phyloP scores from a whole-genome alignment of 2,113 vertebrate genomes.

The Riparia riparia region DNA sequence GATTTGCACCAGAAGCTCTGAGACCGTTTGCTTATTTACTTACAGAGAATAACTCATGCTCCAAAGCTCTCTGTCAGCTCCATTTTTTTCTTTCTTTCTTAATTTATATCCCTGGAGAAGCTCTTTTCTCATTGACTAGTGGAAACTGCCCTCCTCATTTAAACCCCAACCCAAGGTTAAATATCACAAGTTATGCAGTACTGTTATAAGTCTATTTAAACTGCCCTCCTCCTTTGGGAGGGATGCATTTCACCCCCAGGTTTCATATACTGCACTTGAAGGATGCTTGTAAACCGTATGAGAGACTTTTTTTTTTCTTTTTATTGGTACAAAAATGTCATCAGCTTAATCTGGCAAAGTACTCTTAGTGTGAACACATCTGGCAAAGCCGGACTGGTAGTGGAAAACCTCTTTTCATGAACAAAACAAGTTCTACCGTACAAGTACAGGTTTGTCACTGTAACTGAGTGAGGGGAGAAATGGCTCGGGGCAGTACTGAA shows the following conservation, averaged over 20 bases:
- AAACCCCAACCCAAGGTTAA: not conserved
- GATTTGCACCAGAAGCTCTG: not conserved
- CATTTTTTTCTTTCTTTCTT: not conserved
- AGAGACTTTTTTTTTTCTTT: not conserved
- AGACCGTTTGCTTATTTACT: conserved; percentile 5
- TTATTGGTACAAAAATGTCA: not conserved
- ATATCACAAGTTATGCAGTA: not conserved
- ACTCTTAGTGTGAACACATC: not conserved
- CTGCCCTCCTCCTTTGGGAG: not conserved
- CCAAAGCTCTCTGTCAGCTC: not conserved
- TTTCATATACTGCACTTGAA: not conserved
- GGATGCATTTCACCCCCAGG: not conserved
- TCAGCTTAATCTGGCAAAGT: not conserved
- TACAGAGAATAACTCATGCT: not conserved
- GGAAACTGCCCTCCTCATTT: not conserved
- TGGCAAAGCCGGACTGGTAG: not conserved
- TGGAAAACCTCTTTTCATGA: not conserved
- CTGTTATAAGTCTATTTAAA: not conserved
- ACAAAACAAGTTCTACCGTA: not conserved
- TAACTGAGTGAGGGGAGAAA: not conserved
- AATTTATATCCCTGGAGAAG: not conserved
- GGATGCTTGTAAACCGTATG: not conserved
- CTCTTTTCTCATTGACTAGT: not conserved
- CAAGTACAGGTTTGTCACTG: not conserved
- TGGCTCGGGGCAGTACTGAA: not conserved